A percentile compares a stretch with the other conserved stretches of the same genome.
Evolutionary conservation across 2,797 vertebrate genomes (phyloP).

Genomic region (Falco concolor): DNA sequence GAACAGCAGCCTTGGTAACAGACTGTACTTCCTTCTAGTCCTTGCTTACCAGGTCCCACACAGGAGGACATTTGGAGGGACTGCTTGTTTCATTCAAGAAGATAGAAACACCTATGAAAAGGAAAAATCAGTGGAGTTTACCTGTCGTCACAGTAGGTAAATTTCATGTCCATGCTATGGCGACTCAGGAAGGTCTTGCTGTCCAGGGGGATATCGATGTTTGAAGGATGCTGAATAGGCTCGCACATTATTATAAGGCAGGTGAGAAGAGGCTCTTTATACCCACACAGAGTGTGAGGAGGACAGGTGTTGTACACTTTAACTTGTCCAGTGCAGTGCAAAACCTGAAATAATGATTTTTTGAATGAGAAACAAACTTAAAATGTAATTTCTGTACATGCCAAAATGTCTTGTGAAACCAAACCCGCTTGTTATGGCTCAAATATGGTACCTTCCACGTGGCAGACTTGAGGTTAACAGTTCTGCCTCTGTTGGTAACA

Average conservation of each 20-base stretch:
- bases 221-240: conserved; percentile 92
- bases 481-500: conserved; percentile 94
- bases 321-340: conserved; percentile 94
- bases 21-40: not conserved
- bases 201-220: conserved; percentile 92
- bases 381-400: not conserved
- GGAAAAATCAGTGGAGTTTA: conserved; percentile 21
- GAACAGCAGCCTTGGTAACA: not conserved
- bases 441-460: conserved; percentile 89
- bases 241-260: conserved; percentile 95
- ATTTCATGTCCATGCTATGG: conserved; percentile 99
- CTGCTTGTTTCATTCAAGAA: not conserved
- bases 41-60: not conserved
- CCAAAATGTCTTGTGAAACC: not conserved
- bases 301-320: conserved; percentile 85
- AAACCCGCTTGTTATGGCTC: not conserved
- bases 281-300: conserved; percentile 81
- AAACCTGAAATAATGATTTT: conserved; percentile 79
- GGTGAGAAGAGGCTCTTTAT: conserved; percentile 89
- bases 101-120: not conserved
- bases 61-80: not conserved
- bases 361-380: not conserved
- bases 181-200: conserved; percentile 96
- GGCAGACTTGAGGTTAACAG: conserved; percentile 97
- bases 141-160: conserved; percentile 97